Base-by-base conservation (phyloP, 2,888 invertebrate genomes). In the Cordylochernes scorpioides region DNA sequence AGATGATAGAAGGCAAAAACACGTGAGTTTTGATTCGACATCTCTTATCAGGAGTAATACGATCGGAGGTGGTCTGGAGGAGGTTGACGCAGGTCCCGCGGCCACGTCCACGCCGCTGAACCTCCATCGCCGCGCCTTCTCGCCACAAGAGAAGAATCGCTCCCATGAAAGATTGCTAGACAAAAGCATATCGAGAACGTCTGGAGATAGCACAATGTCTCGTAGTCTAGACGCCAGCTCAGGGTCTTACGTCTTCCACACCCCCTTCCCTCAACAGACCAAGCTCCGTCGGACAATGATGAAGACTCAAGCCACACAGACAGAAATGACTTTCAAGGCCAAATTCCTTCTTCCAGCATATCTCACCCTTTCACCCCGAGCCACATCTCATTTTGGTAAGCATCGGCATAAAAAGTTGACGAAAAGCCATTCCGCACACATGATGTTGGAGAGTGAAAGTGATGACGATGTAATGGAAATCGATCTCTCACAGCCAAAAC, bases 261-360 rank as follows among this genome's bases (percentile, higher is more conserved):
- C 5, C 15, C 16, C 14, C n/a, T 13, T n/a, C n/a, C 30, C 33
- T 7, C 15, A 33, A 6, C 33, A 27, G 15, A 31, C 25, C 9
- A 18, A 34, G 18, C 31, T 33, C 5, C 27, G 36, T 2, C 29
- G 37, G 24, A 35, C 39, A 9, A 25, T 38, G 1, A 80, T 80
- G 80, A 72, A 78, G 52, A 80, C 80, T 1, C 82, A 82, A 56
- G 80, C 82, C 10, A 84, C 82, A 4, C 82, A 84, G 56, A 80
- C 70, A 4, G 82, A 82, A 58, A 63, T 67, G 16, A 65, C 66
- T 47, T 55, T 68, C 46, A 67, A 67, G 43, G 62, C 68, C 44
- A 69, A 67, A 54, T 67, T 65, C n/a, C 50, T 62, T 28, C 64
- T 70, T n/a, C 68, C 71, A 4, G 50, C 49, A 14, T 60, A 60